phyloP scores from a whole-genome alignment of 2,888 invertebrate species.

The Nemapogon koenigi region DNA sequence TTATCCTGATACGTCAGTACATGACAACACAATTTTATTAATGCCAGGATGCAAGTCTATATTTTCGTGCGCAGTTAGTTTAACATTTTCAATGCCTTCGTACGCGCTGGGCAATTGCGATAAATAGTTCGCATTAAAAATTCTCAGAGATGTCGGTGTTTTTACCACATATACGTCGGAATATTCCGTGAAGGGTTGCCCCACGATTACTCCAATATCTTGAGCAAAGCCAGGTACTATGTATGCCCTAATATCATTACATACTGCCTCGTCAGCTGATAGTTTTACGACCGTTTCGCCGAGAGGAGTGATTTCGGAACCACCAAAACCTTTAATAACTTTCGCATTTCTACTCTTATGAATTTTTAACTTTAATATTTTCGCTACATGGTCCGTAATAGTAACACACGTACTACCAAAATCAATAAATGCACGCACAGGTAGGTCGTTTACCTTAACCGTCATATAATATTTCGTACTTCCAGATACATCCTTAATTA shows the following conservation, averaged over 20 bases:
- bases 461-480: slow-evolving; percentile 8
- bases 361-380: not conserved
- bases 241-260: slow-evolving; percentile 2
- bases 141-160: slow-evolving; percentile 2
- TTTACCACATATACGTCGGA: slow-evolving; percentile 8
- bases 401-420: slow-evolving; percentile 12
- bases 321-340: slow-evolving; percentile 8
- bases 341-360: not conserved
- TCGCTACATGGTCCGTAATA: not conserved
- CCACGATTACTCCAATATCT: slow-evolving; percentile 5
- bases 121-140: slow-evolving; percentile 8
- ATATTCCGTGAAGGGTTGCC: slow-evolving; percentile 9
- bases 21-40: slow-evolving; percentile 7
- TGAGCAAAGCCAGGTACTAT: slow-evolving; percentile 7
- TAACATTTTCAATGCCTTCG: slow-evolving; percentile 5
- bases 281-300: slow-evolving; percentile 1
- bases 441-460: slow-evolving; percentile 3
- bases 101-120: slow-evolving; percentile 4
- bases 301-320: not conserved
- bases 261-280: slow-evolving; percentile 3
- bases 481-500: not conserved
- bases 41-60: slow-evolving; percentile 3
- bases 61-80: not conserved
- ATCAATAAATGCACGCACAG: slow-evolving; percentile 8
- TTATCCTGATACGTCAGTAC: not conserved